These are phyloP conservation scores for Microplitis deprimator DNA, from an alignment of 2,888 invertebrate genomes.

Conservation along the genomic window DNA sequence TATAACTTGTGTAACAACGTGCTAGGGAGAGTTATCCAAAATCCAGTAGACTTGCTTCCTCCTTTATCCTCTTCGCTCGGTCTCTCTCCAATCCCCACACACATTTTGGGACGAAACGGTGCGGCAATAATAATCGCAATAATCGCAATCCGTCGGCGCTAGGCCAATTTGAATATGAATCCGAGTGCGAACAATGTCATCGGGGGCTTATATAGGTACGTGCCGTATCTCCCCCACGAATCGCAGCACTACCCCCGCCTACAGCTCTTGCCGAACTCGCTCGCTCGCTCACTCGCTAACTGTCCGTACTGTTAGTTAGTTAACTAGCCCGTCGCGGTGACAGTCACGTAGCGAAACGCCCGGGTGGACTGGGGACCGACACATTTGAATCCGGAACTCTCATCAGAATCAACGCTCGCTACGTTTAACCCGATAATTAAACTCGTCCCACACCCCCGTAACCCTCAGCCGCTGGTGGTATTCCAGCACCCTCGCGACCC, in stretches of 20 bases:
- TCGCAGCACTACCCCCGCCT: constrained; percentile 46
- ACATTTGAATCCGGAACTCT: constrained; percentile 71
- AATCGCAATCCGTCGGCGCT: constrained; percentile 65
- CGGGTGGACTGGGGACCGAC: constrained; percentile 50
- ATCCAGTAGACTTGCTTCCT: neutral
- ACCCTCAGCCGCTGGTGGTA: constrained; percentile 12
- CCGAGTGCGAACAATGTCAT: constrained; percentile 71
- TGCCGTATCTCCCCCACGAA: constrained; percentile 70
- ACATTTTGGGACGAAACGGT: constrained; percentile 38
- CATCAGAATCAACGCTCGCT: constrained; percentile 71
- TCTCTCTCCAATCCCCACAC: neutral
- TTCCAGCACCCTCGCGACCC: constrained; percentile 27
- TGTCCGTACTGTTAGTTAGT: constrained; percentile 68
- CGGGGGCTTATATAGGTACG: constrained; percentile 61
- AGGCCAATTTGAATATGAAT: constrained; percentile 71
- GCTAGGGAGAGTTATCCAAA: neutral
- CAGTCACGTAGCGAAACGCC: constrained; percentile 65
- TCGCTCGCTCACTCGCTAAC: constrained; percentile 49
- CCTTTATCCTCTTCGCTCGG: neutral
- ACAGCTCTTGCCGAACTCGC: constrained; percentile 7
- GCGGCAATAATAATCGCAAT: constrained; percentile 67
- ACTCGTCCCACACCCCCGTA: constrained; percentile 55
- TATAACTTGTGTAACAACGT: neutral
- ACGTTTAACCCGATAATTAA: constrained; percentile 71
- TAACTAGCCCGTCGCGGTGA: constrained; percentile 70